phyloP scores from a whole-genome alignment of 2,113 vertebrate genomes.

The Xiphias gladius region DNA sequence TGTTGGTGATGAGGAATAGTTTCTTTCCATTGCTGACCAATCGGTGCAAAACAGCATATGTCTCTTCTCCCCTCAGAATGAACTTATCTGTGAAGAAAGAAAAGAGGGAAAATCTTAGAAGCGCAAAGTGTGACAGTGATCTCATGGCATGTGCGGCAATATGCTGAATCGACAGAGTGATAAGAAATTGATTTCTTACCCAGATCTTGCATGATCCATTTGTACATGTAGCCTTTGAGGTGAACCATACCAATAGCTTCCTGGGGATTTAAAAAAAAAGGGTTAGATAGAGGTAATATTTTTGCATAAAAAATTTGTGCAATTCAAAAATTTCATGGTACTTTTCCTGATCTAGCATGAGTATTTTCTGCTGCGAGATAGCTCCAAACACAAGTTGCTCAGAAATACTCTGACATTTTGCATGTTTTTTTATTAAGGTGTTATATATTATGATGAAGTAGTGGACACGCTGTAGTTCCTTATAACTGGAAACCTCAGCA shows the following conservation, averaged over 20 bases:
- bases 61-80: slow-evolving; percentile 88
- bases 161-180: neutral
- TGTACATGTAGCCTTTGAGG: slow-evolving; percentile 91
- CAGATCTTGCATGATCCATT: slow-evolving; percentile 89
- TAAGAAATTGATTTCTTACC: slow-evolving; percentile 74
- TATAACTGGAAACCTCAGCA: slow-evolving; percentile 27
- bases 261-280: slow-evolving; percentile 69
- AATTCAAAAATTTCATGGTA: neutral
- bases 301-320: slow-evolving; percentile 11
- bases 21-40: slow-evolving; percentile 86
- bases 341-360: neutral
- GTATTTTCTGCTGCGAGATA: neutral
- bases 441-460: neutral
- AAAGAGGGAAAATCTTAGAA: neutral
- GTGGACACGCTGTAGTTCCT: neutral
- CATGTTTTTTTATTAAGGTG: neutral
- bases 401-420: neutral
- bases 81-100: slow-evolving; percentile 83
- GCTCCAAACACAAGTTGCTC: neutral
- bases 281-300: neutral
- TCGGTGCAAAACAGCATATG: slow-evolving; percentile 86
- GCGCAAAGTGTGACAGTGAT: neutral
- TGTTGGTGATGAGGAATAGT: slow-evolving; percentile 92
- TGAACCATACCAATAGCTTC: slow-evolving; percentile 90
- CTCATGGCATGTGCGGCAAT: neutral